These are phyloP conservation scores for Mercenaria mercenaria DNA, from an alignment of 1,140 invertebrate genomes.

Conservation along the genomic window DNA sequence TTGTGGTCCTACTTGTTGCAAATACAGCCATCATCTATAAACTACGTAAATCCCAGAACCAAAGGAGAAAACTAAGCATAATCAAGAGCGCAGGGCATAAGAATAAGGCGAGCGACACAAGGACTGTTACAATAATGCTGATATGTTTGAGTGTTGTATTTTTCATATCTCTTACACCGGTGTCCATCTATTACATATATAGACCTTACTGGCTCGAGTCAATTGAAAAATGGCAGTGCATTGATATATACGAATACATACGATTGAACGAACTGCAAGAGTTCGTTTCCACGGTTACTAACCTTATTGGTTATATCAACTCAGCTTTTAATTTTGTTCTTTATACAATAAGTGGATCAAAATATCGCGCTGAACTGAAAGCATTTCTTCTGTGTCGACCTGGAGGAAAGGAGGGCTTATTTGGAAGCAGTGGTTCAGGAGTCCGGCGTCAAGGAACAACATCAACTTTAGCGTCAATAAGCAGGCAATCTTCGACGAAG, in stretches of 20 bases:
- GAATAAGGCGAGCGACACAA: not conserved
- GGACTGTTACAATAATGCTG: constrained; percentile 1
- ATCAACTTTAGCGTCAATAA: not conserved
- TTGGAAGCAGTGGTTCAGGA: constrained; percentile 3
- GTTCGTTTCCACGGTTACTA: not conserved
- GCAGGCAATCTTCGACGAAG: not conserved
- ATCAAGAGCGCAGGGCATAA: not conserved
- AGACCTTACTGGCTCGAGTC: not conserved
- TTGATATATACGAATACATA: not conserved
- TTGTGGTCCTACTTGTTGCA: not conserved
- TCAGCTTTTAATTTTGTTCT: constrained; percentile 51
- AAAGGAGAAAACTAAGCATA: not conserved
- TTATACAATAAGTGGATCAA: constrained; percentile 52
- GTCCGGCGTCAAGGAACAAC: not conserved
- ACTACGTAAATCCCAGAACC: not conserved
- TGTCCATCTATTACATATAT: constrained; percentile 36
- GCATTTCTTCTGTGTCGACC: constrained; percentile 25
- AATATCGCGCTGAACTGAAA: constrained; percentile 42
- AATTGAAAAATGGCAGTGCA: not conserved
- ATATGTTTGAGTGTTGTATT: constrained; percentile 30
- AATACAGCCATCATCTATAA: constrained; percentile 46
- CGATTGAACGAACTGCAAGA: not conserved
- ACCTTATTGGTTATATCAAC: constrained; percentile 48
- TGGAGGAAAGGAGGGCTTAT: not conserved
- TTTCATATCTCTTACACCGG: constrained; percentile 48